Conservation (phyloP, 2,797 vertebrate species). For the Microctenopoma stevenorrisi region DNA sequence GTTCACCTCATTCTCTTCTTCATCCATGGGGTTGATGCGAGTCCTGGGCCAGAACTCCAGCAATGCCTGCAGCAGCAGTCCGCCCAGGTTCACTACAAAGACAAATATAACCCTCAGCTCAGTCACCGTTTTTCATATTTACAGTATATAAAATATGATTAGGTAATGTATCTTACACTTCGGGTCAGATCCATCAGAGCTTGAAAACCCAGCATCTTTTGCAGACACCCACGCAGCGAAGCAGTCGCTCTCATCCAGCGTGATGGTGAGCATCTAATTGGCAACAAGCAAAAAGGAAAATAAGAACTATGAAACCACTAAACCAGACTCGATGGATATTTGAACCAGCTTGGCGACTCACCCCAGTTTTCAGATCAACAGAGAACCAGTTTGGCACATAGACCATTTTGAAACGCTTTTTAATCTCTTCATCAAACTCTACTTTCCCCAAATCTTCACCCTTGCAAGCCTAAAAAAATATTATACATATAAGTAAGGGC, state of each 20-base stretch:
- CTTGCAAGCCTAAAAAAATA: constrained; percentile 90
- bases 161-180: constrained; percentile 85
- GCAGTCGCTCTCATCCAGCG: constrained; percentile 97
- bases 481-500: neutral
- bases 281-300: neutral
- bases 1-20: constrained; percentile 97
- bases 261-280: constrained; percentile 96
- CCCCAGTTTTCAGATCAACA: constrained; percentile 98
- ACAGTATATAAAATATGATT: neutral
- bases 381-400: constrained; percentile 99
- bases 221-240: constrained; percentile 99
- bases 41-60: constrained; percentile 98
- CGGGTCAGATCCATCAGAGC: constrained; percentile 96
- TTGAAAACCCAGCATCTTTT: constrained; percentile 97
- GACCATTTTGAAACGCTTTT: constrained; percentile 99
- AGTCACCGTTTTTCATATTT: neutral
- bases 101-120: neutral
- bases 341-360: constrained; percentile 74
- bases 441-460: constrained; percentile 98
- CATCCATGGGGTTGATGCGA: constrained; percentile 96
- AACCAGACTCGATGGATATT: neutral
- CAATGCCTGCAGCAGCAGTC: constrained; percentile 94
- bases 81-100: constrained; percentile 93
- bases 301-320: neutral
- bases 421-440: constrained; percentile 98